Base-by-base conservation (phyloP, 2,888 invertebrate species). In the Dromius quadrimaculatus region DNA sequence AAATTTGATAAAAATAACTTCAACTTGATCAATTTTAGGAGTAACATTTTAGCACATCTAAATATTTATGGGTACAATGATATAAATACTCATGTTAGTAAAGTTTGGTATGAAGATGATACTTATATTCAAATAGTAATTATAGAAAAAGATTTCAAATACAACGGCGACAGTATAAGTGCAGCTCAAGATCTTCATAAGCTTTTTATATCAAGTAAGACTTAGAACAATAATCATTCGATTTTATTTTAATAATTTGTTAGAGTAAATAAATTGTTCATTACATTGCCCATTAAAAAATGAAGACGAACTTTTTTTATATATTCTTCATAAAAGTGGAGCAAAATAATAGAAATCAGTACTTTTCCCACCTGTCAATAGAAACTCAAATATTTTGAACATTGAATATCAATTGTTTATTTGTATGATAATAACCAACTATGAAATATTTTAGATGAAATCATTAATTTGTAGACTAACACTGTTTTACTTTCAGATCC, bases 41-140 rank as follows among this genome's bases (percentile, higher is more conserved):
- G 17, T 36, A 3, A 22, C 8, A 20, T 71, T 22, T n/a, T 45
- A 36, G 38, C 32, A 1, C 43, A 47, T 22, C 45, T 64, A 17
- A 28, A 68, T 23, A 43, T 59, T 17, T 38, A 32, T 19, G 59
- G 59, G n/a, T 68, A 68, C n/a, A 20, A n/a, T 8, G 43, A 20
- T 15, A 9, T 70, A 43, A 13, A 38, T 9, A 28, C 11, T 15
- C 47, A 70, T 47, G 17, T 61, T 22, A 54, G 50, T n/a, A 59
- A 71, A 59, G 36, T 59, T 34, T 36, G 43, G 17, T 45, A 34
- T 32, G 20, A 57, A 43, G 36, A 22, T 11, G 59, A 38, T 23
- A 59, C 34, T 19, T 47, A 45, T 9, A 71, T 65, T 43, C 71
- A 71, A 71, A 36, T 71, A 13, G 57, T 65, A 19, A 59, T 71